Percentiles rank a stretch among this genome's conserved stretches.
These are phyloP conservation scores for Tapirus terrestris DNA, from an alignment of 2,113 vertebrate genomes.

Conservation along the genomic window DNA sequence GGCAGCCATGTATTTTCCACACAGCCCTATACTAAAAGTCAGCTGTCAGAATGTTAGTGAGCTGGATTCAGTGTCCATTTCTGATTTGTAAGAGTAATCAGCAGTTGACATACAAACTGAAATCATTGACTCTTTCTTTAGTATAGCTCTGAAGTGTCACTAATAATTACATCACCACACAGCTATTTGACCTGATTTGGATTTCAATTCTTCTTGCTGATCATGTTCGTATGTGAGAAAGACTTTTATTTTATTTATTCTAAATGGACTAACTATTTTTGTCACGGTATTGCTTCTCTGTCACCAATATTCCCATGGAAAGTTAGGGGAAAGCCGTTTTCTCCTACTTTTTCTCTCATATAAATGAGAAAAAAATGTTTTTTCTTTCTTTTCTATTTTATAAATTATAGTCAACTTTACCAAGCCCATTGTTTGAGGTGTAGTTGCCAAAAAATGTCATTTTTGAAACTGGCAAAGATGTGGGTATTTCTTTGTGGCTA, in stretches of 20 bases:
- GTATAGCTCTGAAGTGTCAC: not conserved
- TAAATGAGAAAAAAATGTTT: not conserved
- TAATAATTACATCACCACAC: not conserved
- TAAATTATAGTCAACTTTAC: not conserved
- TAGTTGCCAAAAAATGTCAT: not conserved
- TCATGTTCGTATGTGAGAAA: not conserved
- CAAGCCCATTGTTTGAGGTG: not conserved
- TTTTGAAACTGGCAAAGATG: not conserved
- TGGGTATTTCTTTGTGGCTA: not conserved
- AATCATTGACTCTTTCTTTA: not conserved
- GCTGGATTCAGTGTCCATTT: not conserved
- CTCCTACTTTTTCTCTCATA: not conserved
- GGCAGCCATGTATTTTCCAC: not conserved
- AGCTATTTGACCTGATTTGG: not conserved
- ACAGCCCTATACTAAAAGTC: not conserved
- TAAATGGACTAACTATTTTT: not conserved
- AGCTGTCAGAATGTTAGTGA: not conserved
- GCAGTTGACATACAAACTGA: not conserved
- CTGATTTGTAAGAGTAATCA: not conserved
- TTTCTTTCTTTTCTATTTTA: not conserved
- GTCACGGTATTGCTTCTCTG: not conserved
- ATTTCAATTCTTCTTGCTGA: not conserved
- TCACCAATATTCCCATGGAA: not conserved
- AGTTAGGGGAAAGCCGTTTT: not conserved
- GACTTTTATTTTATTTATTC: not conserved